Evolutionary conservation across 2,888 invertebrate species (phyloP).

Genomic region (Melanophora roralis): DNA sequence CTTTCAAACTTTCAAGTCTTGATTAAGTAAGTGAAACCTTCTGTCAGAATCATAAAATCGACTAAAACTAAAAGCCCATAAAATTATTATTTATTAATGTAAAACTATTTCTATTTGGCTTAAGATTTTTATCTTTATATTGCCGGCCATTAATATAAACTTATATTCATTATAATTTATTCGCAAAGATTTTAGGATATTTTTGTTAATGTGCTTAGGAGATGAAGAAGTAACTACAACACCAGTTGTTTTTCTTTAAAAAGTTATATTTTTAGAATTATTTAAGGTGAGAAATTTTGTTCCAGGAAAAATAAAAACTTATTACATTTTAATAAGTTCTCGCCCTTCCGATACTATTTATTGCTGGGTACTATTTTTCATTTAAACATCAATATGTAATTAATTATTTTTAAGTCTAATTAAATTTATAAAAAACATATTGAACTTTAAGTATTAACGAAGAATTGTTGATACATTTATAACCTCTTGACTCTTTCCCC

Average conservation of each 20-base stretch:
- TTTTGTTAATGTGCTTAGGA: background rate
- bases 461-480: no score
- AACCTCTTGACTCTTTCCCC: no score
- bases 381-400: no score
- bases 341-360: no score
- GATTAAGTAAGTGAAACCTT: slow-evolving; percentile 41
- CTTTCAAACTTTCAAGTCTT: slow-evolving; percentile 42
- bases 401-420: no score
- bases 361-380: no score
- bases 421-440: no score
- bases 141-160: slow-evolving; percentile 17
- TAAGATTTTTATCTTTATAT: slow-evolving; percentile 46
- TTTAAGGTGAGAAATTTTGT: no score
- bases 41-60: slow-evolving; percentile 1
- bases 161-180: slow-evolving; percentile 16
- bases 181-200: slow-evolving; percentile 4
- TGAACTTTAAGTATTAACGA: no score
- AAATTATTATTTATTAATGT: slow-evolving; percentile 30
- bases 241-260: slow-evolving; percentile 4
- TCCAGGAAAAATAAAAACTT: no score
- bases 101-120: slow-evolving; percentile 28
- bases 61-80: slow-evolving; percentile 21
- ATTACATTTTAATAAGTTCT: no score
- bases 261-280: no score
- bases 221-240: slow-evolving; percentile 16